A percentile compares a stretch with the other conserved stretches of the same genome.
Conservation (phyloP, 2,888 invertebrate genomes). For the Caenorhabditis afra region DNA sequence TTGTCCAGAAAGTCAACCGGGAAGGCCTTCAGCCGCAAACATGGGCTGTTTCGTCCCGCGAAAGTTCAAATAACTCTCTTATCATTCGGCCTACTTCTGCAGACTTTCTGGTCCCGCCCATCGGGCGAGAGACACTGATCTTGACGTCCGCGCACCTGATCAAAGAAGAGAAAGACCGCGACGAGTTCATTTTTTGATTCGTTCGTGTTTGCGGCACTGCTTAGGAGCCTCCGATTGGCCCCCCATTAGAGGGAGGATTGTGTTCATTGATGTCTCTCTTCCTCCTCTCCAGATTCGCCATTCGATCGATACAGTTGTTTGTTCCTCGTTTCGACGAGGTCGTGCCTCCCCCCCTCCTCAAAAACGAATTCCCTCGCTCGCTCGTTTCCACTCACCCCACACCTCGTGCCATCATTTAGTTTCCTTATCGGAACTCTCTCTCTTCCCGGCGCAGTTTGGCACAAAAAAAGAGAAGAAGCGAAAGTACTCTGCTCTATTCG, state of each 20-base stretch:
- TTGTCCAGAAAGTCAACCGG: constrained; percentile 6
- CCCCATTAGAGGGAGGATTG: background rate
- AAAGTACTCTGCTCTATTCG: constrained; percentile 31
- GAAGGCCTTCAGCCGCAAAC: background rate
- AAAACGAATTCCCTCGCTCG: constrained; percentile 16
- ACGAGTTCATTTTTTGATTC: constrained; percentile 37
- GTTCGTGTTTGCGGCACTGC: background rate
- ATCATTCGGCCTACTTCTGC: constrained; percentile 9
- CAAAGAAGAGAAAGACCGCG: constrained; percentile 15
- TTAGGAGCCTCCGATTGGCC: background rate
- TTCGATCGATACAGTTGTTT: constrained; percentile 44
- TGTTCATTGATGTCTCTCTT: constrained; percentile 11
- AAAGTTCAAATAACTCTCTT: background rate
- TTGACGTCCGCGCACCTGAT: constrained; percentile 31
- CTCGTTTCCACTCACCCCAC: constrained; percentile 33
- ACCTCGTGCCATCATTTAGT: constrained; percentile 28
- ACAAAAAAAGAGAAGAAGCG: background rate
- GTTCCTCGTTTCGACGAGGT: constrained; percentile 28
- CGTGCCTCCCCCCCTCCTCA: constrained; percentile 13
- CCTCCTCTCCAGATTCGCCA: constrained; percentile 5
- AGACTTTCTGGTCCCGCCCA: constrained; percentile 18
- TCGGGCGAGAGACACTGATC: constrained; percentile 23
- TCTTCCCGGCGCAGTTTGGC: constrained; percentile 21
- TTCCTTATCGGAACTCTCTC: constrained; percentile 16
- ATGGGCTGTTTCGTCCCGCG: too few species aligned